Evolutionary conservation across 2,113 vertebrate genomes (phyloP).

Genomic region (Austrofundulus limnaeus): DNA sequence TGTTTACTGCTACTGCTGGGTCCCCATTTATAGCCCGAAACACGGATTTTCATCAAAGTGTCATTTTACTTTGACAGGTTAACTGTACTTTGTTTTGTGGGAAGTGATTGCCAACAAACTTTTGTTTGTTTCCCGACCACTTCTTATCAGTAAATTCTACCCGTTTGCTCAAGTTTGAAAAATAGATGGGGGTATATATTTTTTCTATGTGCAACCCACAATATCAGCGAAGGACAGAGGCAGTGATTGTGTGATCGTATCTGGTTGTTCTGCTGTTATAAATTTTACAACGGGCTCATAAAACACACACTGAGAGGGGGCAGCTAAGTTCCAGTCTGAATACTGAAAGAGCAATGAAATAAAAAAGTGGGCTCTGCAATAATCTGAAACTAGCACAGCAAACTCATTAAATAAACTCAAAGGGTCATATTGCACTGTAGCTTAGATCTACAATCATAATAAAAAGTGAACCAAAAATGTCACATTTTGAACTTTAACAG

Average conservation of each 20-base stretch:
- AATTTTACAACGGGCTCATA: constrained; percentile 6
- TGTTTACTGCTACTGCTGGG: background rate
- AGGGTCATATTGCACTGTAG: background rate
- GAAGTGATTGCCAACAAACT: background rate
- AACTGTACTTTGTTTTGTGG: background rate
- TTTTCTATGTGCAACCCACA: constrained; percentile 17
- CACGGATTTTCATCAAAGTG: background rate
- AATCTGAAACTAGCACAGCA: constrained; percentile 1
- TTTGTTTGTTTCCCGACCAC: background rate
- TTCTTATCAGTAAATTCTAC: constrained; percentile 8
- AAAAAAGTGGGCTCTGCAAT: constrained; percentile 7
- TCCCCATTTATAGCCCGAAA: constrained; percentile 2
- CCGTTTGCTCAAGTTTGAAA: constrained; percentile 14
- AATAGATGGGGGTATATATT: background rate
- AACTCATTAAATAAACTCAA: constrained; percentile 23
- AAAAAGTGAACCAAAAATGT: constrained; percentile 16
- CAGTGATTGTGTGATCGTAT: constrained; percentile 14
- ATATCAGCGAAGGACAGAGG: constrained; percentile 15
- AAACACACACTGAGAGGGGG: constrained; percentile 11
- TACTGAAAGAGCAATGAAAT: constrained; percentile 16
- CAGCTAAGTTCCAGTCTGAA: constrained; percentile 2
- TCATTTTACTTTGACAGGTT: background rate
- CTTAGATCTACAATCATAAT: constrained; percentile 10
- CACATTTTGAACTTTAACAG: background rate
- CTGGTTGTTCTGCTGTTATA: constrained; percentile 20